Conservation (phyloP, 2,113 vertebrate species). For the Poicephalus gulielmi region DNA sequence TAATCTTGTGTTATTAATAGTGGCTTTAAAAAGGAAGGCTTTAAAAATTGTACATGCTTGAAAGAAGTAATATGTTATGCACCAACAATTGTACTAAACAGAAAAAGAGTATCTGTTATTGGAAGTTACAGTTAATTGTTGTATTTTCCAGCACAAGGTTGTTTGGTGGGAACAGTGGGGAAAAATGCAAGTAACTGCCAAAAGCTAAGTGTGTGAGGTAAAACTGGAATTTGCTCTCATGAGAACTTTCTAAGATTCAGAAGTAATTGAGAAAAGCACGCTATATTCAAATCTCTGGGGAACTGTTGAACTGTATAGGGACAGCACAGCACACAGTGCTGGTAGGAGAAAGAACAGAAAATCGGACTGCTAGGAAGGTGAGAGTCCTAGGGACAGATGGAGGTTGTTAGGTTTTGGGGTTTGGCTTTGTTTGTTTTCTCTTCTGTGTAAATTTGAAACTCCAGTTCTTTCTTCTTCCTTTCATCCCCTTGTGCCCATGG, state of each 20-base stretch:
- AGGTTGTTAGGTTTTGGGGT: background rate
- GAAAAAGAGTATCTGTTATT: constrained; percentile 33
- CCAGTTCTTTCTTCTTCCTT: background rate
- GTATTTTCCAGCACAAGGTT: constrained; percentile 32
- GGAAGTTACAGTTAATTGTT: constrained; percentile 45
- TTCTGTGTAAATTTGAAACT: background rate
- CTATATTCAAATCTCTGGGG: constrained; percentile 26
- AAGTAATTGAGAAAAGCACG: constrained; percentile 12
- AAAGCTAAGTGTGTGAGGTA: constrained; percentile 34
- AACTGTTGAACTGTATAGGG: background rate
- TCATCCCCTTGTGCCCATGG: background rate
- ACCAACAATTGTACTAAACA: background rate
- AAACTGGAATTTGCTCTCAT: constrained; percentile 43
- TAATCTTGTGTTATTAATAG: background rate
- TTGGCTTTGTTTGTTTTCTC: no score
- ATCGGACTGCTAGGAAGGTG: background rate
- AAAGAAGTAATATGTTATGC: background rate
- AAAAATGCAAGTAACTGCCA: constrained; percentile 38
- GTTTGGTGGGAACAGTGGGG: constrained; percentile 32
- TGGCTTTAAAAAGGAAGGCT: background rate
- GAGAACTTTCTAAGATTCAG: constrained; percentile 28
- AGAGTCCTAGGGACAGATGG: background rate
- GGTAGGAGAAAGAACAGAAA: background rate
- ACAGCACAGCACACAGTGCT: background rate
- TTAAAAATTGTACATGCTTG: background rate